These are phyloP conservation scores for Abrostola tripartita DNA, from an alignment of 2,888 invertebrate species.

Conservation along the genomic window DNA sequence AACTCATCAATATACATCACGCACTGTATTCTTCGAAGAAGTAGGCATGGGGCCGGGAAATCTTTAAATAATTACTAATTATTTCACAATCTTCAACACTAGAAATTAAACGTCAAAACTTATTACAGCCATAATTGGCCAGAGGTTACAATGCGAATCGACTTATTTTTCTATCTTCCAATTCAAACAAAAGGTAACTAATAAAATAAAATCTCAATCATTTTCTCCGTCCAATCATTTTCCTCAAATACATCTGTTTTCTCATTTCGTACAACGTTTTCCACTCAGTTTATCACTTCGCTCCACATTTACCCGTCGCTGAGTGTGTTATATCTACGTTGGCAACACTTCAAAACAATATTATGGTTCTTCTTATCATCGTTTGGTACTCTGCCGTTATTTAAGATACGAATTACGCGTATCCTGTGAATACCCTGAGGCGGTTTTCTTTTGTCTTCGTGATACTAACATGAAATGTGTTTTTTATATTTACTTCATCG, in stretches of 20 bases:
- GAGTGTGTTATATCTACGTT: conserved; percentile 9
- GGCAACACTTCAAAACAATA: conserved; percentile 9
- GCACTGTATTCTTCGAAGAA: too few species aligned
- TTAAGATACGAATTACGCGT: conserved; percentile 2
- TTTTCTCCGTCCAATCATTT: conserved; percentile 7
- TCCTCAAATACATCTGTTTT: conserved; percentile 14
- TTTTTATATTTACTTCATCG: conserved; percentile 6
- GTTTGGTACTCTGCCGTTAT: conserved; percentile 13
- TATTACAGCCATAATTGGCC: background rate
- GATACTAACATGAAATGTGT: background rate
- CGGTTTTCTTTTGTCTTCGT: conserved; percentile 5
- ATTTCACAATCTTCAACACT: too few species aligned
- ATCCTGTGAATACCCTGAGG: conserved; percentile 3
- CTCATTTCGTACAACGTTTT: conserved; percentile 29
- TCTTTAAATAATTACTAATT: too few species aligned
- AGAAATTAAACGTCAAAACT: background rate
- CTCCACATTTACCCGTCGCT: conserved; percentile 4
- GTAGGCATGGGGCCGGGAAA: too few species aligned
- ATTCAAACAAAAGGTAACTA: conserved; percentile 10
- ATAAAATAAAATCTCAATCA: conserved; percentile 24
- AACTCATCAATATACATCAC: too few species aligned
- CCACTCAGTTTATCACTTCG: conserved; percentile 23
- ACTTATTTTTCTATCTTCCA: background rate
- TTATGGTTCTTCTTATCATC: conserved; percentile 20
- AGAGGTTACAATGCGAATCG: background rate